Conservation (phyloP, 2,113 vertebrate species). For the Illadopsis cleaveri region DNA sequence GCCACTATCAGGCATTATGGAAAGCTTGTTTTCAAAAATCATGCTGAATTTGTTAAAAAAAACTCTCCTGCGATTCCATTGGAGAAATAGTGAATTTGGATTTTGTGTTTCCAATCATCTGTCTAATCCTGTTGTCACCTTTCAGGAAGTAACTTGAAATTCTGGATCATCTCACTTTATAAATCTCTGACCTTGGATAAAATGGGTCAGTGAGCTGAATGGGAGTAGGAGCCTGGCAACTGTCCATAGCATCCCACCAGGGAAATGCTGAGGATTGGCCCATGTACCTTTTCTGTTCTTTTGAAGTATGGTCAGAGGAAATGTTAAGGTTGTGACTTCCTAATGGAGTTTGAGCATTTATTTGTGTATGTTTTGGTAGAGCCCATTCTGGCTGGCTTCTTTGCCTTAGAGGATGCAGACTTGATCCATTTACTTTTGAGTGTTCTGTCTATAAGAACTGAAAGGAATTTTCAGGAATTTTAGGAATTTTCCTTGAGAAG, state of each 20-base stretch:
- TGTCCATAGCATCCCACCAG: background rate
- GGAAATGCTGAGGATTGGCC: background rate
- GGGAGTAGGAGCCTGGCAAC: background rate
- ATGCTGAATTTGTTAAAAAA: background rate
- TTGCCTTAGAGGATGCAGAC: background rate
- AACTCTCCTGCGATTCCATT: accelerated
- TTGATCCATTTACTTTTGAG: background rate
- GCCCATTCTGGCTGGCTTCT: background rate
- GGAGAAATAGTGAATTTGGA: background rate
- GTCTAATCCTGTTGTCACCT: background rate
- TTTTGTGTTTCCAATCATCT: background rate
- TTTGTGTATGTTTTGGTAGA: background rate
- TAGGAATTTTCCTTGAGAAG: background rate
- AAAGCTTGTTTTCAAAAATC: background rate
- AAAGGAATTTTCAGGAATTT: background rate
- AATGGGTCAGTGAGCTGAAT: background rate
- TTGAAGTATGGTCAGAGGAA: background rate
- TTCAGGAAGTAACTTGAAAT: background rate
- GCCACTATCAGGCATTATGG: background rate
- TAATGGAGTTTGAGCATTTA: background rate
- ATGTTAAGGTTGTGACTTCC: background rate
- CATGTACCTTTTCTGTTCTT: background rate
- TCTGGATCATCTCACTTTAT: background rate
- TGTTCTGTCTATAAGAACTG: background rate
- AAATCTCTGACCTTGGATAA: background rate